phyloP scores from a whole-genome alignment of 2,888 invertebrate species.

The Drosophila yooni region DNA sequence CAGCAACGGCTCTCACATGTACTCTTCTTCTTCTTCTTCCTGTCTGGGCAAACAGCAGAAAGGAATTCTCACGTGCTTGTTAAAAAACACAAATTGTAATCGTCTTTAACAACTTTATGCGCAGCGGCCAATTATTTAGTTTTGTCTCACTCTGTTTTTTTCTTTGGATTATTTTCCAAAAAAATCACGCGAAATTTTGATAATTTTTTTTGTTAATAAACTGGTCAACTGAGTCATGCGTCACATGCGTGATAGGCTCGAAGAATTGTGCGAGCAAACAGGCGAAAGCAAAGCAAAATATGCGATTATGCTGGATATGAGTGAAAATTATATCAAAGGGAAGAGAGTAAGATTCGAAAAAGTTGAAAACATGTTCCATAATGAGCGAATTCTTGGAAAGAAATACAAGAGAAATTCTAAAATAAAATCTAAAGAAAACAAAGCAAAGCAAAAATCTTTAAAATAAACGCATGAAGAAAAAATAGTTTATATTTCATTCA shows the following conservation, averaged over 20 bases:
- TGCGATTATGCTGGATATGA: constrained; percentile 7
- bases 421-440: not conserved
- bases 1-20: too few relatives aligned
- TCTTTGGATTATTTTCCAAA: constrained; percentile 52
- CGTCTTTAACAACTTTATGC: not conserved
- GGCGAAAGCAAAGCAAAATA: constrained; percentile 5
- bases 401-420: not conserved
- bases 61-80: not conserved
- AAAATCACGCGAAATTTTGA: constrained; percentile 31
- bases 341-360: not conserved
- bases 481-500: not conserved
- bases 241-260: constrained; percentile 69
- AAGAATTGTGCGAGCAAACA: constrained; percentile 24
- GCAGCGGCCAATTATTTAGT: constrained; percentile 1
- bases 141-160: constrained; percentile 6
- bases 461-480: not conserved
- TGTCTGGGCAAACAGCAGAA: not conserved
- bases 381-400: not conserved
- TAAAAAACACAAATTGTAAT: constrained; percentile 17
- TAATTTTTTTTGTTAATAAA: constrained; percentile 15
- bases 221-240: constrained; percentile 59
- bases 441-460: not conserved
- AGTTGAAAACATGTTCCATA: not conserved
- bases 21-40: not conserved
- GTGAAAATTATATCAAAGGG: not conserved